phyloP scores from a whole-genome alignment of 1,140 invertebrate genomes.

The Tetraneura akinire region DNA sequence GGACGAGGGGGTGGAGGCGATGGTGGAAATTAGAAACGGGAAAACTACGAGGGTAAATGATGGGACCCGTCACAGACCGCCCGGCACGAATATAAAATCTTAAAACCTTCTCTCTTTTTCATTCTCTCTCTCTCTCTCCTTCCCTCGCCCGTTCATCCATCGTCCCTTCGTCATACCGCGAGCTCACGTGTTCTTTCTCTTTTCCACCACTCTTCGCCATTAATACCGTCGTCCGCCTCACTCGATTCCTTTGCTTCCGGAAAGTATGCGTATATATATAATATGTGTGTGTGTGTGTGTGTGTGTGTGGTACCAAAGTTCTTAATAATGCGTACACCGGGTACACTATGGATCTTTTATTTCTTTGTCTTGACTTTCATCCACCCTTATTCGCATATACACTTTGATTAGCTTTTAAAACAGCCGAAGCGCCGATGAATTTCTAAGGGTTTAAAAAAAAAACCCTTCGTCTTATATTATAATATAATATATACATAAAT shows the following conservation, averaged over 20 bases:
- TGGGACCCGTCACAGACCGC: constrained; percentile 52
- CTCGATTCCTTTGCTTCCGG: constrained; percentile 34
- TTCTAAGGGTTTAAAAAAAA: not conserved
- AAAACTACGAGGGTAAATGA: constrained; percentile 53
- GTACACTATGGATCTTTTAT: constrained; percentile 48
- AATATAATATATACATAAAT: too few species aligned
- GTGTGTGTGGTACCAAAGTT: constrained; percentile 34
- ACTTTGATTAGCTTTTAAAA: constrained; percentile 47
- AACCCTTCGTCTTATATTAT: not conserved
- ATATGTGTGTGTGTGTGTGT: too few species aligned
- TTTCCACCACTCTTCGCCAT: not conserved
- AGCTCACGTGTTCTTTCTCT: constrained; percentile 11
- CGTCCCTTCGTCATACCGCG: not conserved
- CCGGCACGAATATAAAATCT: constrained; percentile 51
- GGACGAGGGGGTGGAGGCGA: constrained; percentile 20
- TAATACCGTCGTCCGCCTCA: not conserved
- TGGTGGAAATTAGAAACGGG: constrained; percentile 55
- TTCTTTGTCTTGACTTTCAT: constrained; percentile 42
- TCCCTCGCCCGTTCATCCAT: not conserved
- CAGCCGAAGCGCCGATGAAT: not conserved
- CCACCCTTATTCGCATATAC: constrained; percentile 14
- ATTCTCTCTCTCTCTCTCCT: not conserved
- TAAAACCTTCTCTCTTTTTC: constrained; percentile 37
- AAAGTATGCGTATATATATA: not conserved
- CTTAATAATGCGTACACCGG: constrained; percentile 48